phyloP scores from a whole-genome alignment of 2,888 invertebrate genomes.

The Seira musarum region DNA sequence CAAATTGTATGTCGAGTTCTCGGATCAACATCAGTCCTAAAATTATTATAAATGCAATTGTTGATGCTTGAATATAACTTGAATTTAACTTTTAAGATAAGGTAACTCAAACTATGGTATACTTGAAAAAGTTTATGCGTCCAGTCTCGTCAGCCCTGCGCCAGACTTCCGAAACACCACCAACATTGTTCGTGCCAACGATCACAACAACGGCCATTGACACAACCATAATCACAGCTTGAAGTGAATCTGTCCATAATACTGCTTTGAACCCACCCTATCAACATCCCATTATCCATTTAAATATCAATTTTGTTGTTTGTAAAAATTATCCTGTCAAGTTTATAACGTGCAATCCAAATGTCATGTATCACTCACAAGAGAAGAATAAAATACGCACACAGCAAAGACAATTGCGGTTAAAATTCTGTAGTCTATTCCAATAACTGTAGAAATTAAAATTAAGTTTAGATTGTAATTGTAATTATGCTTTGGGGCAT shows the following conservation, averaged over 20 bases:
- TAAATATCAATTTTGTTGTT: no score
- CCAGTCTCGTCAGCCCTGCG: slow-evolving; percentile 50
- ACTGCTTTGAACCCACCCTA: slow-evolving; percentile 68
- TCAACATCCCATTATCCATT: neutral
- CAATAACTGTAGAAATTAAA: slow-evolving; percentile 58
- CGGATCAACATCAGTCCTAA: slow-evolving; percentile 64
- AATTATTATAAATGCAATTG: slow-evolving; percentile 20
- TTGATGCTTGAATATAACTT: no score
- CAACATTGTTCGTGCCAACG: slow-evolving; percentile 59
- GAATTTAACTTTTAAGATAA: no score
- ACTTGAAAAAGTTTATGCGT: slow-evolving; percentile 63
- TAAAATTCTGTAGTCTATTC: slow-evolving; percentile 64
- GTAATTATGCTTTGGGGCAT: no score
- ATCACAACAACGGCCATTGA: slow-evolving; percentile 59
- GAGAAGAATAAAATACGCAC: slow-evolving; percentile 68
- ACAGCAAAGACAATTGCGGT: slow-evolving; percentile 66
- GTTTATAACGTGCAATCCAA: neutral
- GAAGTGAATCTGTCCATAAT: slow-evolving; percentile 63
- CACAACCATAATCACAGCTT: slow-evolving; percentile 64
- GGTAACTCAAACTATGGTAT: no score
- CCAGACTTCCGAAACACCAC: slow-evolving; percentile 62
- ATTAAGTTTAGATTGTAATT: neutral
- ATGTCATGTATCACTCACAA: slow-evolving; percentile 52
- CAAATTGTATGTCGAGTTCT: slow-evolving; percentile 67
- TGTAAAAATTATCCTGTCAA: no score